phyloP scores from a whole-genome alignment of 2,113 vertebrate species.

The Dipodomys ordii region DNA sequence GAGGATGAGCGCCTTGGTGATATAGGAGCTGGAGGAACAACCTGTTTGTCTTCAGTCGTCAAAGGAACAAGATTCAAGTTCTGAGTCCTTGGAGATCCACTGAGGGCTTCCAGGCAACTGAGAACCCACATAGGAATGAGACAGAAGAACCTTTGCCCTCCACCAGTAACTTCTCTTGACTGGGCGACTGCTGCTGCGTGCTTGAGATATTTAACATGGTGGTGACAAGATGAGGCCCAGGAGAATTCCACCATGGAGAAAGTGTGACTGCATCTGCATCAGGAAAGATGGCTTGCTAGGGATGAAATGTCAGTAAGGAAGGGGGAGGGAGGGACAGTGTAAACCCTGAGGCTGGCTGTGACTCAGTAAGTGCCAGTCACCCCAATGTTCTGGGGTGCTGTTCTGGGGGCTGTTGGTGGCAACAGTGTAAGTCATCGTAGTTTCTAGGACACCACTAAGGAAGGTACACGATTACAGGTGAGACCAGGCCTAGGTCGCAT shows the following conservation, averaged over 20 bases:
- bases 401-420: neutral
- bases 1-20: neutral
- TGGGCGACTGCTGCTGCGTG: neutral
- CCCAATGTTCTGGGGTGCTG: neutral
- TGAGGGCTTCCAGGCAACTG: neutral
- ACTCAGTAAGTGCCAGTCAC: neutral
- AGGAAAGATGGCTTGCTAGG: neutral
- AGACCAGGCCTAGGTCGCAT: neutral
- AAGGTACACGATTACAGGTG: neutral
- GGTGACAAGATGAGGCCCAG: neutral
- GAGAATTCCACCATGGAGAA: neutral
- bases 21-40: neutral
- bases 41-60: slow-evolving; percentile 42
- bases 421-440: neutral
- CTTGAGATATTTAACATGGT: neutral
- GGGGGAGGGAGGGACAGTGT: neutral
- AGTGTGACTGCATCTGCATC: neutral
- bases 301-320: neutral
- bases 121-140: neutral
- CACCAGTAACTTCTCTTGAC: neutral
- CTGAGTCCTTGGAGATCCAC: neutral
- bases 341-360: neutral
- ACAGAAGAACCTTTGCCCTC: neutral
- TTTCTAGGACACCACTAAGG: neutral
- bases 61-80: neutral